Evolutionary conservation across 2,888 invertebrate species (phyloP).

Genomic region (Diaperis boleti): DNA sequence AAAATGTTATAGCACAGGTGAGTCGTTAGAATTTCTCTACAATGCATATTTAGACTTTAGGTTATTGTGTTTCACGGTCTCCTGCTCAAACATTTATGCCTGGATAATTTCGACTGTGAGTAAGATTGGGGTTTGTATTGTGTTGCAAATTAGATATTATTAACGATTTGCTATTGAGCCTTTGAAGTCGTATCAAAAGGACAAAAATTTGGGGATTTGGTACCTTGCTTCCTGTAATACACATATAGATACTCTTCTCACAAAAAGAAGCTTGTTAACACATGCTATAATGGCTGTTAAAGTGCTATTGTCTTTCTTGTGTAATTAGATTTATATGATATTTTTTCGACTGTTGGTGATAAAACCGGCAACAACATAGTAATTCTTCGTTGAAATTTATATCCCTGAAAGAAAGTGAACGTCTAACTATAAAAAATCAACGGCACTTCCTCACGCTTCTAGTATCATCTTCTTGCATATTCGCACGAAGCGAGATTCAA

Average conservation of each 20-base stretch:
- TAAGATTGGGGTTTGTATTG: no score
- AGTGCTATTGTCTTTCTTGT: neutral
- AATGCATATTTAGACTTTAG: no score
- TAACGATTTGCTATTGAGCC: no score
- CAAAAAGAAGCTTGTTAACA: neutral
- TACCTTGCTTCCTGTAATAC: no score
- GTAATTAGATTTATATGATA: neutral
- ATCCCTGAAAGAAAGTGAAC: neutral
- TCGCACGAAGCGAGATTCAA: constrained; percentile 1
- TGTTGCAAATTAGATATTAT: no score
- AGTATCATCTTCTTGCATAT: neutral
- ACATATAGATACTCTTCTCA: neutral
- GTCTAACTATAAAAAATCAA: neutral
- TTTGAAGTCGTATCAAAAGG: neutral
- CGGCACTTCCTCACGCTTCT: neutral
- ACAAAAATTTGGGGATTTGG: no score
- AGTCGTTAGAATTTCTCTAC: no score
- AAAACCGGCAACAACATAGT: neutral
- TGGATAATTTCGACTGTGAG: no score
- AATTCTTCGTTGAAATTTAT: neutral
- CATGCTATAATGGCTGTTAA: neutral
- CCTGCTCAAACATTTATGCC: no score
- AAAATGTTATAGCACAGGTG: no score
- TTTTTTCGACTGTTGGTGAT: neutral
- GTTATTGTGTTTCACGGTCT: no score